A percentile compares a stretch with the other conserved stretches of the same genome.
Evolutionary conservation across 2,113 vertebrate species (phyloP).

Genomic region (Cyprinodon brontotheroides): DNA sequence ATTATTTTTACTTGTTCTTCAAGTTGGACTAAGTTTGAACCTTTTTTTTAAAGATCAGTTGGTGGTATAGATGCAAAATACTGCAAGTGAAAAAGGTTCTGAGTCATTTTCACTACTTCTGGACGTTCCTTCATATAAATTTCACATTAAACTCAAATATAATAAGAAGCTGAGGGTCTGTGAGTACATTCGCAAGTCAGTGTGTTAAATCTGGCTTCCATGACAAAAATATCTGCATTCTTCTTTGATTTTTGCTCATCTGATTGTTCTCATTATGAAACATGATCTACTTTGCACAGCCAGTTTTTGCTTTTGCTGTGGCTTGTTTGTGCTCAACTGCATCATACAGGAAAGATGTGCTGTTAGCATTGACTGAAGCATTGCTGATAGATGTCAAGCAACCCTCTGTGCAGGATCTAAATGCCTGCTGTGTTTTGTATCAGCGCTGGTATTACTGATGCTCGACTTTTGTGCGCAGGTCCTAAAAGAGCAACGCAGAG

Average conservation of each 20-base stretch:
- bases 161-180: neutral
- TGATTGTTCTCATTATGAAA: neutral
- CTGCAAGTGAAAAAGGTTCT: too few relatives aligned
- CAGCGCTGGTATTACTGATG: neutral
- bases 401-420: neutral
- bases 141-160: neutral
- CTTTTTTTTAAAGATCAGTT: too few relatives aligned
- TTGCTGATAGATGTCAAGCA: neutral
- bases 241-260: neutral
- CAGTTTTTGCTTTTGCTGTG: neutral
- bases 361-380: neutral
- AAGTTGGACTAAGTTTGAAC: too few relatives aligned
- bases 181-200: neutral
- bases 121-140: neutral
- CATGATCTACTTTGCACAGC: neutral
- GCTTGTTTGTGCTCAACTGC: neutral
- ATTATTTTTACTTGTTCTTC: too few relatives aligned
- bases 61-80: too few relatives aligned
- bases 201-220: neutral
- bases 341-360: neutral
- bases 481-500: slow-evolving; percentile 88
- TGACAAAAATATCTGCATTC: neutral
- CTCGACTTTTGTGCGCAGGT: slow-evolving; percentile 69
- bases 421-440: neutral
- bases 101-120: neutral